Evolutionary conservation across 2,888 invertebrate genomes (phyloP).

Genomic region (Hypomecis atomaria): DNA sequence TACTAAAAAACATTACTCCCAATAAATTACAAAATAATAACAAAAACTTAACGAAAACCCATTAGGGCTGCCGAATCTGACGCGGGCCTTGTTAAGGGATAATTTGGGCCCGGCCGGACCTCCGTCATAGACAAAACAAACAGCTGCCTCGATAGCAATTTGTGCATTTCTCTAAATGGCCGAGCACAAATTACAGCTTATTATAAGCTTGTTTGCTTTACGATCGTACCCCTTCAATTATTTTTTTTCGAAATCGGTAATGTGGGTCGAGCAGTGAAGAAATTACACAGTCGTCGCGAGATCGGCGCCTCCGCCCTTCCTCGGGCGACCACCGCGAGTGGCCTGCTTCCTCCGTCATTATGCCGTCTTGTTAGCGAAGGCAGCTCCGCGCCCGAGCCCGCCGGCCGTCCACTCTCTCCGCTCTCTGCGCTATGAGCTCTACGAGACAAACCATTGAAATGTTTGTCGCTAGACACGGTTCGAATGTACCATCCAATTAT

Average conservation of each 20-base stretch:
- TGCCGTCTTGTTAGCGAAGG: slow-evolving; percentile 57
- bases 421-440: background rate
- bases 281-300: slow-evolving; percentile 77
- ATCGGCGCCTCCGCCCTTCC: slow-evolving; percentile 75
- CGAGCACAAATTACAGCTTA: slow-evolving; percentile 84
- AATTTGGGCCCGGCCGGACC: slow-evolving; percentile 79
- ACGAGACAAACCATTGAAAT: too few species aligned
- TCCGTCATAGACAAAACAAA: slow-evolving; percentile 85
- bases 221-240: slow-evolving; percentile 83
- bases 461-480: too few species aligned
- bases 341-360: slow-evolving; percentile 50
- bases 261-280: slow-evolving; percentile 81
- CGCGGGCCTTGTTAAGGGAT: slow-evolving; percentile 84
- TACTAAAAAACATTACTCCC: slow-evolving; percentile 71
- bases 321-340: slow-evolving; percentile 50
- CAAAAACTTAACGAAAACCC: slow-evolving; percentile 84
- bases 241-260: slow-evolving; percentile 83
- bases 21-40: slow-evolving; percentile 80
- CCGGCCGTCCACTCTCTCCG: slow-evolving; percentile 12
- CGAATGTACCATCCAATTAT: too few species aligned
- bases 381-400: slow-evolving; percentile 48
- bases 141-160: slow-evolving; percentile 81
- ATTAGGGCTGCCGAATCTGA: slow-evolving; percentile 85
- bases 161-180: slow-evolving; percentile 85
- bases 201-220: slow-evolving; percentile 85